These are phyloP conservation scores for Pararge aegeria DNA, from an alignment of 1,140 invertebrate species.

Conservation along the genomic window DNA sequence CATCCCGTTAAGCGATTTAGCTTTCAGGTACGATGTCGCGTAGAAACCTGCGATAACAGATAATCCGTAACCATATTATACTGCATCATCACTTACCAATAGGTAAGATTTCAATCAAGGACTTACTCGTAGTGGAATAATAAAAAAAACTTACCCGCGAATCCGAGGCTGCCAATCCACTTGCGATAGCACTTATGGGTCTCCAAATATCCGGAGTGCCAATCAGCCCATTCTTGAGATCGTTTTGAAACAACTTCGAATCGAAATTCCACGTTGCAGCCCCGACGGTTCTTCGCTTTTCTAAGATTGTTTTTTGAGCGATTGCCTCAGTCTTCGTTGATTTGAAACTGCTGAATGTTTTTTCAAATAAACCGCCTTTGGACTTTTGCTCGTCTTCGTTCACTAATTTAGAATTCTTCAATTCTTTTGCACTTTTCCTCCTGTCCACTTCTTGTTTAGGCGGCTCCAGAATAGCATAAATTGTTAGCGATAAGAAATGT, in stretches of 20 bases:
- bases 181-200: slow-evolving; percentile 85
- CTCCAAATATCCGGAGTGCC: slow-evolving; percentile 89
- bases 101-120: too few relatives aligned
- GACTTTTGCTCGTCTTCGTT: slow-evolving; percentile 60
- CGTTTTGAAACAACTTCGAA: slow-evolving; percentile 83
- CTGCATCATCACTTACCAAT: too few relatives aligned
- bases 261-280: slow-evolving; percentile 87
- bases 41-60: too few relatives aligned
- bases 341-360: slow-evolving; percentile 64
- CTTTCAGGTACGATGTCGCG: too few relatives aligned
- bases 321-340: slow-evolving; percentile 60
- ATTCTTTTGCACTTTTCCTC: slow-evolving; percentile 63
- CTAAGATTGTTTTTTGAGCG: slow-evolving; percentile 76
- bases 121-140: too few relatives aligned
- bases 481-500: slow-evolving; percentile 86
- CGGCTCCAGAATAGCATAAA: slow-evolving; percentile 86
- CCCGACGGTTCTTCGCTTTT: slow-evolving; percentile 83
- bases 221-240: slow-evolving; percentile 81
- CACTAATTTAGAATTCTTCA: slow-evolving; percentile 71
- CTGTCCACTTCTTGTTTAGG: slow-evolving; percentile 60
- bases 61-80: too few relatives aligned
- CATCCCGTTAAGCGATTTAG: too few relatives aligned
- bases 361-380: slow-evolving; percentile 57
- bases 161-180: slow-evolving; percentile 81
- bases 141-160: slow-evolving; percentile 82